These are phyloP conservation scores for Eudemis profundana DNA, from an alignment of 2,888 invertebrate species.

Conservation along the genomic window DNA sequence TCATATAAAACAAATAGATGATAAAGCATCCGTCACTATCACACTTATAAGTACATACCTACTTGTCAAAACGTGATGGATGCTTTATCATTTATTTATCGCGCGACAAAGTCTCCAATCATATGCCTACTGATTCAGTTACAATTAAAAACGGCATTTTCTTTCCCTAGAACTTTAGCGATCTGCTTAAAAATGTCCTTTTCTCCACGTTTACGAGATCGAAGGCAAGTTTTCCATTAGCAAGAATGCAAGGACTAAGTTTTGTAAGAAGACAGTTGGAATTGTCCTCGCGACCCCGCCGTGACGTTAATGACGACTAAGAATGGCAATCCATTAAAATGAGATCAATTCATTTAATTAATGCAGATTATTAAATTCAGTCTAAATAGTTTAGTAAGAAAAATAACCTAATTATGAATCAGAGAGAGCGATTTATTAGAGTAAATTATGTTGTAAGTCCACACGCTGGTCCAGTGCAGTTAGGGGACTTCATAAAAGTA, in stretches of 20 bases:
- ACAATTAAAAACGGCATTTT: too few species aligned
- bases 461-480: too few species aligned
- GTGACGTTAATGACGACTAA: slow-evolving; percentile 47
- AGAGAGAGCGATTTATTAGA: neutral
- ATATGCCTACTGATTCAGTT: too few species aligned
- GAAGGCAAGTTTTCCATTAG: slow-evolving; percentile 44
- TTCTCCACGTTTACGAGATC: slow-evolving; percentile 28
- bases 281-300: slow-evolving; percentile 49
- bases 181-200: slow-evolving; percentile 37
- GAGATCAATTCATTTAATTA: slow-evolving; percentile 24
- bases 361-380: slow-evolving; percentile 13
- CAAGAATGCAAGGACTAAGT: slow-evolving; percentile 48
- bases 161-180: neutral
- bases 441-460: too few species aligned
- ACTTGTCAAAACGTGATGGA: too few species aligned
- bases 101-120: too few species aligned
- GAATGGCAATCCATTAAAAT: slow-evolving; percentile 45
- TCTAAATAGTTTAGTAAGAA: neutral
- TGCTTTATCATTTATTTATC: too few species aligned
- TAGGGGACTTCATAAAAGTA: too few species aligned
- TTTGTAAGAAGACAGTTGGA: slow-evolving; percentile 41
- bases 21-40: too few species aligned
- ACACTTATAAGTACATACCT: too few species aligned
- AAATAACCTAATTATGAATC: neutral
- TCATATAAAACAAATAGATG: too few species aligned